Percentiles rank a stretch among this genome's conserved stretches.
Evolutionary conservation across 2,113 vertebrate genomes (phyloP).

Genomic region (Saimiri boliviensis): DNA sequence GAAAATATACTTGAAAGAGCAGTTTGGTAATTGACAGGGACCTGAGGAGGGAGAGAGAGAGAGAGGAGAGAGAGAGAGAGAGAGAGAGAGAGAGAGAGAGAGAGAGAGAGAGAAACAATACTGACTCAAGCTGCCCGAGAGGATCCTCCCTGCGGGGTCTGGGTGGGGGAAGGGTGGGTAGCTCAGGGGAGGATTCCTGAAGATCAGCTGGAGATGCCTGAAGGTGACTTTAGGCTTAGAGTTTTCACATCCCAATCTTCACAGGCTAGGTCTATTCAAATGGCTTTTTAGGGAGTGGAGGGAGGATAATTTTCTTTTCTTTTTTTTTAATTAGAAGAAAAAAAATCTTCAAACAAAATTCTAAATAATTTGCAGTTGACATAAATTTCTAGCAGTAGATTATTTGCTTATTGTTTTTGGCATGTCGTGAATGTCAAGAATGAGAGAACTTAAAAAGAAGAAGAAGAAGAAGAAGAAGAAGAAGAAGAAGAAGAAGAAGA

Average conservation of each 20-base stretch:
- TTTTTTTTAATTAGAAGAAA: not conserved
- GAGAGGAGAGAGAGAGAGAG: not conserved
- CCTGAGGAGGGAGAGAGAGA: not conserved
- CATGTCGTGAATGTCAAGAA: slow-evolving; percentile 59
- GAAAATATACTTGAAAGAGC: not conserved
- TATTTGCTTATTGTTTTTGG: slow-evolving; percentile 74
- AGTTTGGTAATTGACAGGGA: slow-evolving; percentile 1
- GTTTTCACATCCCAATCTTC: not conserved
- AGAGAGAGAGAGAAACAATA: not conserved
- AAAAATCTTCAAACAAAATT: slow-evolving; percentile 38
- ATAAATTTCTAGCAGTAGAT: slow-evolving; percentile 42
- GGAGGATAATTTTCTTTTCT: not conserved
- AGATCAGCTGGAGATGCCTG: not conserved
- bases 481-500: too few species aligned
- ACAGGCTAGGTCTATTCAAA: not conserved
- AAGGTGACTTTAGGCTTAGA: not conserved
- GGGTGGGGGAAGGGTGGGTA: too few species aligned
- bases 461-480: not conserved
- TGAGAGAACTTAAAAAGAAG: not conserved
- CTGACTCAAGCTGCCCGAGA: not conserved
- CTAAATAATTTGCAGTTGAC: slow-evolving; percentile 63
- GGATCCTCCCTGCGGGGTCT: not conserved
- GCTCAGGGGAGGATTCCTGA: not conserved
- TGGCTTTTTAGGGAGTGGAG: not conserved
- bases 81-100: not conserved